Evolutionary conservation across 2,797 vertebrate genomes (phyloP).

Genomic region (Platalea minor): DNA sequence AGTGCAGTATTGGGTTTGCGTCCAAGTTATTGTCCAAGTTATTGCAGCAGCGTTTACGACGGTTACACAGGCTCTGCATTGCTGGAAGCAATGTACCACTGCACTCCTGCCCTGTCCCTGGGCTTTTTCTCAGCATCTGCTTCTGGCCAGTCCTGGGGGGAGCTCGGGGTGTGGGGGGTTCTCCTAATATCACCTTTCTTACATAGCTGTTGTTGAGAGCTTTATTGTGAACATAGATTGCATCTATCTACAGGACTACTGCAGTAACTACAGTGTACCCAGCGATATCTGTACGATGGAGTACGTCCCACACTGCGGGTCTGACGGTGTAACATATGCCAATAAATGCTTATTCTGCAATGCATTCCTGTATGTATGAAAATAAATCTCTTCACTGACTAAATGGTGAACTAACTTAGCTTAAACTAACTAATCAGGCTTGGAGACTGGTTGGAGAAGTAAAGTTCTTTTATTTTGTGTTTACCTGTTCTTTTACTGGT

Average conservation of each 20-base stretch:
- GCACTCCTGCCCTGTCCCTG: background rate
- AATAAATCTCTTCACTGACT: background rate
- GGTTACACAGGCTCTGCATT: background rate
- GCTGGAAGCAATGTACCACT: background rate
- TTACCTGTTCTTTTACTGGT: background rate
- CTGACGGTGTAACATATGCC: background rate
- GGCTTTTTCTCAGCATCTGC: background rate
- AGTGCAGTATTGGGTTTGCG: background rate
- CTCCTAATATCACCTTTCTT: background rate
- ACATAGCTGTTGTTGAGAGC: background rate
- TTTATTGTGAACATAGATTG: background rate
- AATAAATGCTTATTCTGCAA: conserved; percentile 42
- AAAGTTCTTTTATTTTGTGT: background rate
- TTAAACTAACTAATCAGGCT: background rate
- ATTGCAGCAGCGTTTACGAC: background rate
- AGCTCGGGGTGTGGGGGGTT: background rate
- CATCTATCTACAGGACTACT: background rate
- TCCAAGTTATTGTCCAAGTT: background rate
- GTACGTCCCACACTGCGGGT: background rate
- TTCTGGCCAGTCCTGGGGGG: background rate
- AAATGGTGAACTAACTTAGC: background rate
- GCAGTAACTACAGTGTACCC: accelerated
- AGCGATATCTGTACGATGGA: background rate
- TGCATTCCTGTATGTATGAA: background rate
- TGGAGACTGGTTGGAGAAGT: background rate